phyloP scores from a whole-genome alignment of 2,113 vertebrate species.

The Oxygymnocypris stewartii region DNA sequence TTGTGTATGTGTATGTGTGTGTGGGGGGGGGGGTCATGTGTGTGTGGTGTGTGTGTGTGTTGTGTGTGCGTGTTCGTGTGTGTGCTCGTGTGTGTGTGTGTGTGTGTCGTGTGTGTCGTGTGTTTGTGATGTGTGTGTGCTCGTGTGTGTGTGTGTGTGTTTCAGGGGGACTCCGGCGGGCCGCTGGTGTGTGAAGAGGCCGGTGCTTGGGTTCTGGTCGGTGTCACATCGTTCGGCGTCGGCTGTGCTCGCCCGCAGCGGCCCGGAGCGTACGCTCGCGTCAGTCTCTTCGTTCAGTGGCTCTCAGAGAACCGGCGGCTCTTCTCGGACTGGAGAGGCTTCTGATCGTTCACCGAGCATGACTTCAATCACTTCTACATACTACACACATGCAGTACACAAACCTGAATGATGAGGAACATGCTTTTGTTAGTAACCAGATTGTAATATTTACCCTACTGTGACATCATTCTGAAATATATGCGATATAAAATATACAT shows the following conservation, averaged over 20 bases:
- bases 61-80: too few relatives aligned
- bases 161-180: conserved; percentile 94
- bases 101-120: too few relatives aligned
- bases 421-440: neutral
- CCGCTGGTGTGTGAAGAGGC: conserved; percentile 81
- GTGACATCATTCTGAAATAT: neutral
- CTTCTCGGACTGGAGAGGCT: conserved; percentile 29
- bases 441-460: neutral
- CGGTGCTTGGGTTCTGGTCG: conserved; percentile 77
- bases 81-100: too few relatives aligned
- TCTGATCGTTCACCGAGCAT: neutral
- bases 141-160: too few relatives aligned
- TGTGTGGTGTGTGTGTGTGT: too few relatives aligned
- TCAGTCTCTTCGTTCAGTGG: conserved; percentile 82
- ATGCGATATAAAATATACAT: too few relatives aligned
- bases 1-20: too few relatives aligned
- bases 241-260: conserved; percentile 78
- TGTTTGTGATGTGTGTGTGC: neutral
- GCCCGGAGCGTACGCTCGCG: conserved; percentile 82
- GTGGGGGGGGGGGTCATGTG: too few relatives aligned
- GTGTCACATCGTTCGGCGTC: conserved; percentile 85
- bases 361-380: too few relatives aligned
- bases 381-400: too few relatives aligned
- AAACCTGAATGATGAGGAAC: too few relatives aligned
- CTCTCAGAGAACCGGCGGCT: conserved; percentile 71